A percentile compares a stretch with the other conserved stretches of the same genome.
phyloP scores from a whole-genome alignment of 1,140 invertebrate species.

The Trachelipus rathkii region DNA sequence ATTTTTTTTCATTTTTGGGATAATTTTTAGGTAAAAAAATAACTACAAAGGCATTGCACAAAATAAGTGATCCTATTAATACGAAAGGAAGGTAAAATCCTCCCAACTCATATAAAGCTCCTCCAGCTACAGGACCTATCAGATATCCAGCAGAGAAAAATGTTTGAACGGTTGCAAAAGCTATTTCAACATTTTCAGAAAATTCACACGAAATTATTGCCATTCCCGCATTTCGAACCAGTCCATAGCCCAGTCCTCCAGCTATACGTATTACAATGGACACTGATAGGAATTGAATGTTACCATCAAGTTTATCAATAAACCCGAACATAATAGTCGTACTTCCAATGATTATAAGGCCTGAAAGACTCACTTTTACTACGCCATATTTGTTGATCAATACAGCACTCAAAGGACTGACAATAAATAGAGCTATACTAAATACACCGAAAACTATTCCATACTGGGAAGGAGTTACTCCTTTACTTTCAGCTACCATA shows the following conservation, averaged over 20 bases:
- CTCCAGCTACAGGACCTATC: conserved; percentile 47
- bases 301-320: conserved; percentile 1
- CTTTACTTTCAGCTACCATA: no score
- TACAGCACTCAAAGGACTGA: no score
- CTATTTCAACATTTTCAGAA: conserved; percentile 19
- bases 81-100: conserved; percentile 49
- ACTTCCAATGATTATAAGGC: no score
- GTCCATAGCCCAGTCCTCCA: conserved; percentile 17
- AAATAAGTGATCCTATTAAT: conserved; percentile 47
- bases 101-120: conserved; percentile 47
- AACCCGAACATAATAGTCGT: no score
- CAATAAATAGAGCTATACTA: no score
- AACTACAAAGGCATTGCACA: conserved; percentile 40
- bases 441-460: no score
- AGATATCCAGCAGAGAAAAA: conserved; percentile 16
- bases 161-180: conserved; percentile 23
- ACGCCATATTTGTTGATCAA: no score
- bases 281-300: not conserved
- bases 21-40: conserved; percentile 62
- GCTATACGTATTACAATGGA: conserved; percentile 20
- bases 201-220: conserved; percentile 25
- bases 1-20: conserved; percentile 47
- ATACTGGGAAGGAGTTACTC: no score
- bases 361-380: no score
- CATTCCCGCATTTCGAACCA: conserved; percentile 5